These are phyloP conservation scores for Taxidea taxus DNA, from an alignment of 2,113 vertebrate genomes.

Conservation along the genomic window DNA sequence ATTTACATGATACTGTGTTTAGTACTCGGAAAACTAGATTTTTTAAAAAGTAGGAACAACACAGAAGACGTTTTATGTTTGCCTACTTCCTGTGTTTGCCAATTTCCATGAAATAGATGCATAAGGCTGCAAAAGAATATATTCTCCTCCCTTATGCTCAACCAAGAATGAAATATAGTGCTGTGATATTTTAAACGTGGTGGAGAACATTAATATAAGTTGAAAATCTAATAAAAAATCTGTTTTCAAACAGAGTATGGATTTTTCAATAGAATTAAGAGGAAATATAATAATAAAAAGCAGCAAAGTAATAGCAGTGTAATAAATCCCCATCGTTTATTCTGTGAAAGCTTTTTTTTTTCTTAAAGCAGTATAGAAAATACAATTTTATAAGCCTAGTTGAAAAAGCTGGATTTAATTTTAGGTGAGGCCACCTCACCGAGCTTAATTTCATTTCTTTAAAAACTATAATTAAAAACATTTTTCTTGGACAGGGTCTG, in stretches of 20 bases:
- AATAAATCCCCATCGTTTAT: constrained; percentile 55
- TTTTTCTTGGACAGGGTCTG: not conserved
- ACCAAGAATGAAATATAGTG: not conserved
- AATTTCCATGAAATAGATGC: not conserved
- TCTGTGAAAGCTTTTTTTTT: not conserved
- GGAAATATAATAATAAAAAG: constrained; percentile 43
- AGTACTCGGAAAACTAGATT: not conserved
- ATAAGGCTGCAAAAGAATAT: not conserved
- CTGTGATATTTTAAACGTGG: constrained; percentile 23
- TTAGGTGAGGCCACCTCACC: not conserved
- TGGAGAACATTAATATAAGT: not conserved
- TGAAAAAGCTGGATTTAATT: constrained; percentile 43
- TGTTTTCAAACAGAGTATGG: constrained; percentile 40
- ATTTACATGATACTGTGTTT: not conserved
- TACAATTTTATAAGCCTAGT: not conserved
- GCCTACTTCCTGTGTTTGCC: not conserved
- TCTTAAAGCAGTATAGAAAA: constrained; percentile 12
- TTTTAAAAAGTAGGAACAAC: not conserved
- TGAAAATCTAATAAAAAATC: constrained; percentile 43
- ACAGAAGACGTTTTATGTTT: not conserved
- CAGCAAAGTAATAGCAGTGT: constrained; percentile 49
- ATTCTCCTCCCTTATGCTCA: not conserved
- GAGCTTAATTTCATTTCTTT: constrained; percentile 51
- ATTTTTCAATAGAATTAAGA: constrained; percentile 64
- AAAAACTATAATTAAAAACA: constrained; percentile 17